A percentile compares a stretch with the other conserved stretches of the same genome.
Evolutionary conservation across 1,140 invertebrate genomes (phyloP).

Genomic region (Drosophila repletoides): DNA sequence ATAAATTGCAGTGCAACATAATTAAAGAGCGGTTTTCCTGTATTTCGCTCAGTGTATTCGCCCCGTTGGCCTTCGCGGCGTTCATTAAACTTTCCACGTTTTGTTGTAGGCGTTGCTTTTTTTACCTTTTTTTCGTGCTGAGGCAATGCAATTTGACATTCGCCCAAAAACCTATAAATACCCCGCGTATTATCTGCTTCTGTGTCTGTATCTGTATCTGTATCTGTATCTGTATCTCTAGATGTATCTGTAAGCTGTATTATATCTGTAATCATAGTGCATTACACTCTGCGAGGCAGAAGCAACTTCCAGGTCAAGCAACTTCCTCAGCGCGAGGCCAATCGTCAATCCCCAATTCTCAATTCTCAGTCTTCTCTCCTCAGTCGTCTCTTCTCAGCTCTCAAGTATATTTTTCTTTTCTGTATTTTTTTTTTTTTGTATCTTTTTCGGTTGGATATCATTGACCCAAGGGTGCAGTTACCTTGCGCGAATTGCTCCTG

Average conservation of each 20-base stretch:
- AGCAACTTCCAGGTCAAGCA: slow-evolving; percentile 71
- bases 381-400: no score
- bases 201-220: not conserved
- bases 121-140: slow-evolving; percentile 12
- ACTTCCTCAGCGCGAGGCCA: slow-evolving; percentile 52
- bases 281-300: slow-evolving; percentile 49
- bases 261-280: slow-evolving; percentile 45
- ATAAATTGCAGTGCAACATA: no score
- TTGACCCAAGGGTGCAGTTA: slow-evolving; percentile 78
- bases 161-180: slow-evolving; percentile 65
- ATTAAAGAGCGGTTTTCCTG: no score
- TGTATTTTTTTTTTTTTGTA: slow-evolving; percentile 9
- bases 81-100: slow-evolving; percentile 44
- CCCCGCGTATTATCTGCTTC: not conserved
- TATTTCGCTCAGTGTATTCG: no score
- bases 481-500: slow-evolving; percentile 45
- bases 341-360: not conserved
- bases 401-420: no score
- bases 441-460: slow-evolving; percentile 51
- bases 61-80: slow-evolving; percentile 55
- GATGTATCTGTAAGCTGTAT: slow-evolving; percentile 8
- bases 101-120: slow-evolving; percentile 11
- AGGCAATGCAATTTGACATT: slow-evolving; percentile 51
- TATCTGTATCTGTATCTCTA: slow-evolving; percentile 5
- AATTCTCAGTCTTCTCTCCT: no score